Base-by-base conservation (phyloP, 1,140 invertebrate genomes). In the Palaemon carinicauda region DNA sequence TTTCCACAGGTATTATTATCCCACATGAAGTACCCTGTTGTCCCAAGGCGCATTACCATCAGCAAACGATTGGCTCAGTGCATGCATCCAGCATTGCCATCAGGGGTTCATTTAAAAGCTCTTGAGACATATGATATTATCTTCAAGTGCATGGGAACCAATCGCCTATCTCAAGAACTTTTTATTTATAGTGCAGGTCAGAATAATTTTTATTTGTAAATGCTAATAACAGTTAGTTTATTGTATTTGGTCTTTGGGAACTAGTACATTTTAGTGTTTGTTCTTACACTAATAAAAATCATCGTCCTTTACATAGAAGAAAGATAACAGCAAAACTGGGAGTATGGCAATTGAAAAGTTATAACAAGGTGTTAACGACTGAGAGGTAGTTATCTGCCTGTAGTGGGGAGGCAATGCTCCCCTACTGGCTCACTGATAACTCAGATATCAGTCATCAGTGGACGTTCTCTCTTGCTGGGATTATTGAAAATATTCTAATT, bases 31-130 rank as follows among this genome's bases (percentile, higher is more conserved):
- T 97, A 95, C 92, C 94, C 94, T 84, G 95, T 97, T n/a, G 97
- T 98, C 90, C 97, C 97, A 50, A 94, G 97, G 89, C 93, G 96
- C 88, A 95, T 98, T 84, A 96, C 97, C 90, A 96, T 99, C 90
- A 96, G 96, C 56, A 98, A 98, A 93, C 93, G 97, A 89, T 92
- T 98, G 84, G 96, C 97, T 78, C 97, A 98, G 93, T 99, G 97
- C 92, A 95, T 99, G 93, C 97, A 99, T 93, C 97, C 97, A 69
- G 96, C 95, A 51, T 92, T 99, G 82, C 97, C 97, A 27, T 92
- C 95, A 87, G 97, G 96, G 82, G 97, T 98, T 29, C 97, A 99
- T 92, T 92, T 98, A 41, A 98, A 98, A 92, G 96, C 97, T 29
- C 91, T 98, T 52, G 97, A 98, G 92, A 97, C 96, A 0, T 99